phyloP scores from a whole-genome alignment of 2,113 vertebrate genomes.

The Aleadryas rufinucha region DNA sequence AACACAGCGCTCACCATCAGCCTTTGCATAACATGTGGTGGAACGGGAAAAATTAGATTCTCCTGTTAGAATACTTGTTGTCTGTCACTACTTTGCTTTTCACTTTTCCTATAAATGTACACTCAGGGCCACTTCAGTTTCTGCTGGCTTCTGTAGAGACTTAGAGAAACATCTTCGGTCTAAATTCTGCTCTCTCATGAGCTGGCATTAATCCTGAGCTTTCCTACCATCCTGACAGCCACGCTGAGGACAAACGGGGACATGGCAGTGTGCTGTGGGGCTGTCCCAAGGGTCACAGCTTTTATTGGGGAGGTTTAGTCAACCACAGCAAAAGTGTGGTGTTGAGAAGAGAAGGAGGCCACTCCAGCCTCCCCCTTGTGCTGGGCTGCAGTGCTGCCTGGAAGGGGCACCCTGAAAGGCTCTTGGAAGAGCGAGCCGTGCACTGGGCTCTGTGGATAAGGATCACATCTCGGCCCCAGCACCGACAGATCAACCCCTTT shows the following conservation, averaged over 20 bases:
- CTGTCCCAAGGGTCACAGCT: neutral
- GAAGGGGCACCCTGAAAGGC: neutral
- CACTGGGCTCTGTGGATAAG: rapidly evolving
- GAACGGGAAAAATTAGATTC: neutral
- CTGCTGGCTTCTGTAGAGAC: neutral
- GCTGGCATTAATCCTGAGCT: neutral
- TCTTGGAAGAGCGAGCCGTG: neutral
- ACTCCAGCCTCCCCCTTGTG: neutral
- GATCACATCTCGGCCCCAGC: neutral
- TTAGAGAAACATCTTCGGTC: neutral
- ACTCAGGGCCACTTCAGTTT: neutral
- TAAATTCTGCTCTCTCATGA: neutral
- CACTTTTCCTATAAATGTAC: neutral
- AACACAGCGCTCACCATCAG: neutral
- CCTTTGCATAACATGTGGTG: neutral
- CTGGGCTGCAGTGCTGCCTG: neutral
- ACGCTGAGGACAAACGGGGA: neutral
- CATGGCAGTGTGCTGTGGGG: neutral
- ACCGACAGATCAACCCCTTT: neutral
- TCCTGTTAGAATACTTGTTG: neutral
- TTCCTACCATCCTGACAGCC: neutral
- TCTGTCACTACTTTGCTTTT: neutral
- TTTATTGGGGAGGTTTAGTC: neutral
- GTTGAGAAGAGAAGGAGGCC: neutral
- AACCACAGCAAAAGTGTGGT: neutral